Evolutionary conservation across 2,888 invertebrate genomes (phyloP), one percentile per base, ranked within the genome.

Genomic region (Polydrusus pterygomalis): DNA sequence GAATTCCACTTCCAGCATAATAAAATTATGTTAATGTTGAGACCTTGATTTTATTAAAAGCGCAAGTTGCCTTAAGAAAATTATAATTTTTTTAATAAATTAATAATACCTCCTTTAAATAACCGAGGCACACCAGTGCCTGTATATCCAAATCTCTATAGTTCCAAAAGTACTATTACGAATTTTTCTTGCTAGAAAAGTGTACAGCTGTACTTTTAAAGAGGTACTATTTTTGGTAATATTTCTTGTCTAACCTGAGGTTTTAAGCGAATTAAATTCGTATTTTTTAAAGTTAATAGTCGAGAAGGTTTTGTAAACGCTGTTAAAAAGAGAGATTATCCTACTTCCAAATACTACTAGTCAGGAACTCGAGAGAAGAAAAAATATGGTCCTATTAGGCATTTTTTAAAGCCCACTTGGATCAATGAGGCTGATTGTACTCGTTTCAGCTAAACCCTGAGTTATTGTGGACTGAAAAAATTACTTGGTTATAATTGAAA

Each of bases 351-450:
- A 73, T 79, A 81, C 80, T 85, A 85, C 86, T 86, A 87, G 85
- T 87, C 86, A 88, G 87, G 87, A 87, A 88, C 87, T 87, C 86
- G 86, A 85, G 83, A 86, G 84, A 87, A 86, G 86, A 86, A 86
- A 85, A 84, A 77, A 63, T 38, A 67, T 73, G 74, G 73, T 45
- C 73, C 63, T 15, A 8, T 58, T 30, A 73, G 67, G 69, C 69
- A 58, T 68, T 54, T 56, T 34, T 51, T 49, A 51, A 67, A 62
- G 54, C 51, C 54, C 47, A 47, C 49, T 69, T 75, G 60, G 75
- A 72, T 69, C 77, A 72, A 67, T 75, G 72, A 82, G 83, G 84
- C 85, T 87, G 87, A 87, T 87, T 87, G 87, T 87, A 87, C 87
- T 87, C 84, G 87, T 87, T 87, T 86, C 86, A 86, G 86, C 86